Evolutionary conservation across 1,140 invertebrate species (phyloP), one percentile per base, ranked within the genome.

Genomic region (Drosophila burlai): DNA sequence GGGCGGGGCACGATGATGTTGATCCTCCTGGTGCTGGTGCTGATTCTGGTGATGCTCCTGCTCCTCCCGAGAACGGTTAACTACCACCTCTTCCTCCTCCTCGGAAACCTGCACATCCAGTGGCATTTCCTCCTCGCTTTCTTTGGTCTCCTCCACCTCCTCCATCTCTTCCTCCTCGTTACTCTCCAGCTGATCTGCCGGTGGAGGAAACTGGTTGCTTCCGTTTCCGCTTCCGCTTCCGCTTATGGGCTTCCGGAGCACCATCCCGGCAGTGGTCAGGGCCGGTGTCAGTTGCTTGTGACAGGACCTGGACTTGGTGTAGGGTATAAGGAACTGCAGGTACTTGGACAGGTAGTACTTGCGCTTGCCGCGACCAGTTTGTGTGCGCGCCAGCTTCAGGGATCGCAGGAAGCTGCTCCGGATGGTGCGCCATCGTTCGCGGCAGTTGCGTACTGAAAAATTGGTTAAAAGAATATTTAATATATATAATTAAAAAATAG

Each of bases 271-370:
- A 1, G 59, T 21, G 9, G 43, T 26, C 24, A 40, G 43, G 6
- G 38, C 43, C 0, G 67, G 46, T 16, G 45, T 5, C 50, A 50
- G 18, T 15, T 80, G 72, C 54, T 83, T 82, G 69, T 75, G 69
- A 24, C 78, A 76, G 38, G 78, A 73, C 3, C 91, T 76, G 15
- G 84, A 89, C 58, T 92, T 92, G 55, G 91, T 92, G 61, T 90
- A 92, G 36, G 91, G 91, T 61, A 92, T 86, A 2, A 92, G 73
- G 63, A 92, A 92, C 61, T 92, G 91, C 61, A 92, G 59, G 60
- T 92, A 92, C 50, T 92, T 92, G 36, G 87, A 92, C 21, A 92
- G 59, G 52, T 92, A 92, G 67, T 92, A 92, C 60, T 92, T 92
- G 43, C 91, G 87, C 65, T 92, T 92, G 24, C 91, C 91, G 3